Evolutionary conservation across 2,113 vertebrate genomes (phyloP).

Genomic region (Colistium nudipinnis): DNA sequence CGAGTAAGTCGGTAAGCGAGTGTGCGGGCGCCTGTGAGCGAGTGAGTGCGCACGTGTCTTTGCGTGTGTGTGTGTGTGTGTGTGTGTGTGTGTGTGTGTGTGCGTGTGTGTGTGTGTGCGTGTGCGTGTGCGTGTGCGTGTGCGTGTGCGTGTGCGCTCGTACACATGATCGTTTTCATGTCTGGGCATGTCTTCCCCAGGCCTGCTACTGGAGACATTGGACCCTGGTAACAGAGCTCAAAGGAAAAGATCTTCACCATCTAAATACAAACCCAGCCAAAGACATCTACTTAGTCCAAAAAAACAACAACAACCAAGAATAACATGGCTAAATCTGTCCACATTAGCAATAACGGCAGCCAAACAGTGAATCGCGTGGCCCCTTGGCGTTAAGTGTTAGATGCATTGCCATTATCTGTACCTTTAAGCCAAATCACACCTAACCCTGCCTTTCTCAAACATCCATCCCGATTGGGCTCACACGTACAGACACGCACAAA

Average conservation of each 20-base stretch:
- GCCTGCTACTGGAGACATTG: slow-evolving; percentile 62
- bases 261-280: slow-evolving; percentile 69
- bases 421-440: slow-evolving; percentile 49
- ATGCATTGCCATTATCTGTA: background rate
- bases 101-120: slow-evolving; percentile 5
- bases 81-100: slow-evolving; percentile 3
- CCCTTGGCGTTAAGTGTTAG: background rate
- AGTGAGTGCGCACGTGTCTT: slow-evolving; percentile 16
- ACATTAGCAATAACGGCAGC: slow-evolving; percentile 7
- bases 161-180: slow-evolving; percentile 56
- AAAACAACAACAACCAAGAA: slow-evolving; percentile 9
- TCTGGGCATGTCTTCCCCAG: slow-evolving; percentile 69
- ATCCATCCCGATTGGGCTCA: slow-evolving; percentile 33
- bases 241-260: slow-evolving; percentile 68
- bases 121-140: slow-evolving; percentile 3
- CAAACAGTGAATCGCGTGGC: background rate
- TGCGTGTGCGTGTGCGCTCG: background rate
- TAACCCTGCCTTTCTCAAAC: slow-evolving; percentile 26
- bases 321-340: slow-evolving; percentile 19
- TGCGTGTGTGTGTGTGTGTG: slow-evolving; percentile 8
- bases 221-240: slow-evolving; percentile 71
- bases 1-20: too few species aligned
- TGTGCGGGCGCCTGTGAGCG: too few species aligned
- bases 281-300: slow-evolving; percentile 50
- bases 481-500: slow-evolving; percentile 57